Base-by-base conservation (phyloP, 2,888 invertebrate genomes). In the Lasioglossum morio region DNA sequence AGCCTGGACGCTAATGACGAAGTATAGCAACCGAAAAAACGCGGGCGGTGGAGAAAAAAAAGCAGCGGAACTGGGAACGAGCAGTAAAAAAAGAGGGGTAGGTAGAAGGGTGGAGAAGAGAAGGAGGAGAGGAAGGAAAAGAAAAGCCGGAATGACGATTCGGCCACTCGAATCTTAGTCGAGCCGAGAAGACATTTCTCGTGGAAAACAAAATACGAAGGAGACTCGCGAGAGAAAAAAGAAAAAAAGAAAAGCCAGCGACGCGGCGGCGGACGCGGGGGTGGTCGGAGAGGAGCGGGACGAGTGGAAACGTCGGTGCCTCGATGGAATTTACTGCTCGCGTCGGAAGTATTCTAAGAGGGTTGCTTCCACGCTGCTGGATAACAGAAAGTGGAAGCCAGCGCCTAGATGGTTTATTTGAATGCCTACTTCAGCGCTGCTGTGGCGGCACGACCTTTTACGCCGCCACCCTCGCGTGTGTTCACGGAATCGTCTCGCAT, bases 261-360 rank as follows among this genome's bases (percentile, higher is more conserved):
- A n/a, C n/a, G n/a, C n/a, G 30, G 40, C 16, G 16, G 53, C 30
- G 14, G 43, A 43, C 0, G 70, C 0, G 4, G 27, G 14, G 66
- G 12, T 37, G 16, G 5, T n/a, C 10, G 37, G 46, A 70, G 30
- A 30, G 19, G 73, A 74, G 53, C 79, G 75, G 78, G 86, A 87
- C 72, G 83, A 87, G 88, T 89, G 87, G 89, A 89, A 91, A 88
- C 84, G 85, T 88, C 87, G 90, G 89, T 84, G 85, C 78, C 91
- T 88, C 91, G 90, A 92, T 93, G 92, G 92, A 94, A 94, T 94
- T 93, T 93, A 93, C 92, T 91, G 92, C 89, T 89, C 91, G 91
- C 89, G 90, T 91, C 92, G 92, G 92, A 93, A 94, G 93, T 93
- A 92, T 94, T 94, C 92, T 89, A 91, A 92, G 93, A 94, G 92